A percentile compares a stretch with the other conserved stretches of the same genome.
Evolutionary conservation across 2,888 invertebrate genomes (phyloP).

Genomic region (Leptinotarsa peninsularis): DNA sequence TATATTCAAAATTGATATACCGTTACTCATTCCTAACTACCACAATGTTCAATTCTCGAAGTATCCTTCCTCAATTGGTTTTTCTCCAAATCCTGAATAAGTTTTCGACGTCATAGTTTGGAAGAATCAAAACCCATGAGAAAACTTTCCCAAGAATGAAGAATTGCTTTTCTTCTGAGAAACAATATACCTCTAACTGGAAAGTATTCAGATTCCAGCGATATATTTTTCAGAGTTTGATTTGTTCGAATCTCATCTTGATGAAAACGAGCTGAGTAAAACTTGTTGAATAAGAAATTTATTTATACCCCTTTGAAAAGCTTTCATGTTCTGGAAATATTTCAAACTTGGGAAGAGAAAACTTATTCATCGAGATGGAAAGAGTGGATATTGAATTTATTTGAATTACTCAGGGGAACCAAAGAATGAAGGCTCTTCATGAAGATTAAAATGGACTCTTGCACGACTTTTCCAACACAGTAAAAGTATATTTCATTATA

Average conservation of each 20-base stretch:
- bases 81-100: not conserved
- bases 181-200: not conserved
- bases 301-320: not conserved
- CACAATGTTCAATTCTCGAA: not conserved
- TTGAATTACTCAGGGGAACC: too few relatives aligned
- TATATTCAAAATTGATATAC: too few relatives aligned
- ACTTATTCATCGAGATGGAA: not conserved
- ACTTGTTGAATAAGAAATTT: not conserved
- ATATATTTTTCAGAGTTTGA: constrained; percentile 4
- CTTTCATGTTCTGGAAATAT: not conserved
- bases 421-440: too few relatives aligned
- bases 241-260: not conserved
- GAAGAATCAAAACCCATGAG: not conserved
- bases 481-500: too few relatives aligned
- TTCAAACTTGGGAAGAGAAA: not conserved
- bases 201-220: constrained; percentile 6
- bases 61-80: not conserved
- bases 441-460: too few relatives aligned
- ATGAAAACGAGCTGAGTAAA: not conserved
- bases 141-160: not conserved
- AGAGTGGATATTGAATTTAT: not conserved
- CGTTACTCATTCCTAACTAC: not conserved
- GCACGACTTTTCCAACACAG: too few relatives aligned
- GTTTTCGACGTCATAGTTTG: not conserved
- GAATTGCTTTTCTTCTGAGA: not conserved